Evolutionary conservation across 2,797 vertebrate species (phyloP).

Genomic region (Triplophysa bombifrons): DNA sequence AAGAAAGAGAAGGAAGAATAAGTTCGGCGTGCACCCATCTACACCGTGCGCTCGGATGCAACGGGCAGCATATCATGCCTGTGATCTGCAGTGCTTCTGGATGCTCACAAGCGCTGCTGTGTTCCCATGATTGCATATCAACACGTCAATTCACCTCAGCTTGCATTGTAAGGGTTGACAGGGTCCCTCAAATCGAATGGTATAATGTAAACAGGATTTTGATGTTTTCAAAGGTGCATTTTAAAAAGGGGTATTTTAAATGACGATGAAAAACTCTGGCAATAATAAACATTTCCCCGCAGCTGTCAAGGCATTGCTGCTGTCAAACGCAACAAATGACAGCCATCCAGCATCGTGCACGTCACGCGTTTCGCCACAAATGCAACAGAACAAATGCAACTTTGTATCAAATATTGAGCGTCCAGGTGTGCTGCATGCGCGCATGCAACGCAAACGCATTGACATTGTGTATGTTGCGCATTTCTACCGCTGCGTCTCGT

Average conservation of each 20-base stretch:
- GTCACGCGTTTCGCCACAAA: background rate
- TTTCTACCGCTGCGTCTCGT: slow-evolving; percentile 30
- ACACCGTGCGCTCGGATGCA: background rate
- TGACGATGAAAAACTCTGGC: background rate
- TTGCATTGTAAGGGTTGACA: background rate
- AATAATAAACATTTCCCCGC: no score
- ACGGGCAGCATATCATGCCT: slow-evolving; percentile 11
- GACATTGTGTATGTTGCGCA: slow-evolving; percentile 20
- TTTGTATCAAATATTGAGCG: background rate
- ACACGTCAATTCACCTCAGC: slow-evolving; percentile 1
- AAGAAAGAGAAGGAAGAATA: slow-evolving; percentile 63
- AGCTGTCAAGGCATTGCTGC: background rate
- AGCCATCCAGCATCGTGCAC: background rate
- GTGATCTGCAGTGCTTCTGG: slow-evolving; percentile 24
- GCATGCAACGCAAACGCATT: background rate
- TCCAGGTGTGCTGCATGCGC: slow-evolving; percentile 19
- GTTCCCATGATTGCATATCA: slow-evolving; percentile 16
- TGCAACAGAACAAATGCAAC: background rate
- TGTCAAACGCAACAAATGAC: background rate
- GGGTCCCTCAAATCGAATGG: background rate
- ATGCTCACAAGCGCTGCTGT: slow-evolving; percentile 36
- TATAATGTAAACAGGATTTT: background rate
- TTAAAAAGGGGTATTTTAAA: background rate
- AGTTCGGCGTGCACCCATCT: slow-evolving; percentile 41
- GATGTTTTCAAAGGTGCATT: background rate